phyloP scores from a whole-genome alignment of 2,888 invertebrate genomes.

The Dioctria rufipes region DNA sequence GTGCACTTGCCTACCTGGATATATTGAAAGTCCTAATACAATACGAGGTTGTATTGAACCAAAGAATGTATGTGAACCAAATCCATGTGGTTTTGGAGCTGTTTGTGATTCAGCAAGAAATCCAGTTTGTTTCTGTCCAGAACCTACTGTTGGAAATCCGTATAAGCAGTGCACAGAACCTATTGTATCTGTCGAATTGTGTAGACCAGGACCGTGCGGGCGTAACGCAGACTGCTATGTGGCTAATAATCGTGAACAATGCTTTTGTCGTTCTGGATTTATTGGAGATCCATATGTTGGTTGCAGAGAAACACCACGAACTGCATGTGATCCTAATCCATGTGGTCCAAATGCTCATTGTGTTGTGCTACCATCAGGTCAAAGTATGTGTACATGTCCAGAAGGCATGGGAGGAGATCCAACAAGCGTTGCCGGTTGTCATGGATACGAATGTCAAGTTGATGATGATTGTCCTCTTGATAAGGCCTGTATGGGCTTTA shows the following conservation, averaged over 20 bases:
- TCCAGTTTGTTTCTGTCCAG: constrained; percentile 91
- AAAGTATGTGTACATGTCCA: constrained; percentile 81
- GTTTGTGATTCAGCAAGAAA: constrained; percentile 84
- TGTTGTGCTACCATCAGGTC: constrained; percentile 78
- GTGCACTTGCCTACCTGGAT: constrained; percentile 88
- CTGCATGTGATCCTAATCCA: constrained; percentile 84
- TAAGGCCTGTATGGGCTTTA: constrained; percentile 85
- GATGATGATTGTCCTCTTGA: constrained; percentile 83
- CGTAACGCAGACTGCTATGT: constrained; percentile 88
- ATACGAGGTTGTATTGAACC: constrained; percentile 87
- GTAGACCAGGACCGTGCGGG: constrained; percentile 88
- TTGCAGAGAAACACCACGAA: constrained; percentile 79
- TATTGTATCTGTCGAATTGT: constrained; percentile 76
- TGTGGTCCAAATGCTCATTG: constrained; percentile 87
- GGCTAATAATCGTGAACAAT: constrained; percentile 85
- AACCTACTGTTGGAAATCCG: constrained; percentile 86
- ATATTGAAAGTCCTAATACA: constrained; percentile 89
- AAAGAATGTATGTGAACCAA: constrained; percentile 86
- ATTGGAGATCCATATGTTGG: constrained; percentile 85
- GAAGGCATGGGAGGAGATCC: constrained; percentile 85
- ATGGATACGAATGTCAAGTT: constrained; percentile 84
- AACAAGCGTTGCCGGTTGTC: constrained; percentile 80
- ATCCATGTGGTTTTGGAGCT: constrained; percentile 84
- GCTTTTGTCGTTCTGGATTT: constrained; percentile 84
- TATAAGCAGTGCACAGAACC: constrained; percentile 81